phyloP scores from a whole-genome alignment of 2,888 invertebrate genomes.

The Mesorhabditis belari region DNA sequence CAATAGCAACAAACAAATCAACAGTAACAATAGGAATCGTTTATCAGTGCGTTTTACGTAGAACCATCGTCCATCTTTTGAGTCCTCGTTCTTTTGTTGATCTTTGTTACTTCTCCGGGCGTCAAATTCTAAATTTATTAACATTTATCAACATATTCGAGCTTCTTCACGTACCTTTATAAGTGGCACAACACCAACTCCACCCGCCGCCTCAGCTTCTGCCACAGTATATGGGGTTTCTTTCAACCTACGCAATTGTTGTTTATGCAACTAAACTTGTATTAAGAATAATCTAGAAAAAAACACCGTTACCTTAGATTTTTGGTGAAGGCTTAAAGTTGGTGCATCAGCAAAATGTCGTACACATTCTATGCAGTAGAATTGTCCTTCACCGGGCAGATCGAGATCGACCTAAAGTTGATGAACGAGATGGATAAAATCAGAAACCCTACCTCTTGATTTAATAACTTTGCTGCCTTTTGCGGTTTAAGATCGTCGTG shows the following conservation, averaged over 20 bases:
- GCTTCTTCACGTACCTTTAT: neutral
- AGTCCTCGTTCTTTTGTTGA: neutral
- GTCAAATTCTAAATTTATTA: neutral
- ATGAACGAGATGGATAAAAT: neutral
- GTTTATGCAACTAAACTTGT: conserved; percentile 8
- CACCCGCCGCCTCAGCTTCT: conserved; percentile 37
- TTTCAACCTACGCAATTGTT: conserved; percentile 30
- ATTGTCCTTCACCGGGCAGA: conserved; percentile 56
- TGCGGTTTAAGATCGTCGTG: conserved; percentile 56
- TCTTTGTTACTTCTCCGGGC: neutral
- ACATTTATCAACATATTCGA: neutral
- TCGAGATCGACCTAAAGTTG: conserved; percentile 50
- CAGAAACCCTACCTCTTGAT: conserved; percentile 44
- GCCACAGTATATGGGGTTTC: conserved; percentile 46
- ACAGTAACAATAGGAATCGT: conserved; percentile 1
- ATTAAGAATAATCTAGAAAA: conserved; percentile 1
- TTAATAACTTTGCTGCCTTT: conserved; percentile 52
- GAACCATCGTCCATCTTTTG: conserved; percentile 3
- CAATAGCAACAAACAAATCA: no score
- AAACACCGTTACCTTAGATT: conserved; percentile 31
- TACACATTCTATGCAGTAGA: conserved; percentile 58
- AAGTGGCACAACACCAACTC: conserved; percentile 29
- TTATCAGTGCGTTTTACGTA: neutral
- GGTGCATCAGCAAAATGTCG: conserved; percentile 43
- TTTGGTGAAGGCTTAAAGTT: conserved; percentile 32